phyloP scores from a whole-genome alignment of 2,797 vertebrate genomes.

The Hozukius guyotensis region DNA sequence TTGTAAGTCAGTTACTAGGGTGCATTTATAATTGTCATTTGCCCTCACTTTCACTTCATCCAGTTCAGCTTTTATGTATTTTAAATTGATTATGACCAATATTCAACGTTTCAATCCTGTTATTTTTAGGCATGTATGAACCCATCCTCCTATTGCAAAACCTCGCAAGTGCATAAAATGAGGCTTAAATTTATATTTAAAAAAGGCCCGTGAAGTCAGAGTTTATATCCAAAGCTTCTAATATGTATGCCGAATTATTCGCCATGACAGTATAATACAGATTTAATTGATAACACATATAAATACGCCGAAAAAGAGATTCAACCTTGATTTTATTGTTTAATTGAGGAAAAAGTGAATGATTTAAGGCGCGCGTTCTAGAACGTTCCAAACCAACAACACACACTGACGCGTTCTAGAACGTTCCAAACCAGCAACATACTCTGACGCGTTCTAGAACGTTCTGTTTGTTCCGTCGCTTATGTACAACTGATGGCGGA shows the following conservation, averaged over 20 bases:
- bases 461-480: conserved; percentile 20
- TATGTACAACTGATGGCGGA: conserved; percentile 19
- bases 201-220: not conserved
- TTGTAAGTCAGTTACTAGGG: not conserved
- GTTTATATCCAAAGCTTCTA: not conserved
- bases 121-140: not conserved
- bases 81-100: not conserved
- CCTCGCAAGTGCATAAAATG: not conserved
- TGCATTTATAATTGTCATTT: not conserved
- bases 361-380: not conserved
- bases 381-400: too few relatives aligned
- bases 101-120: not conserved
- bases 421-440: too few relatives aligned
- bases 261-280: rapidly evolving
- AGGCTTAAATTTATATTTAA: not conserved
- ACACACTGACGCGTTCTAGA: not conserved
- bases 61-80: not conserved
- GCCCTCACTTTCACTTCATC: not conserved
- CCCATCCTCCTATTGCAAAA: not conserved
- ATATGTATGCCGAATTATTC: not conserved
- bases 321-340: not conserved
- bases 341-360: not conserved
- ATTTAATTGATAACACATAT: not conserved
- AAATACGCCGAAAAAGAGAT: not conserved
- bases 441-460: too few relatives aligned